These are phyloP conservation scores for Rousettus madagascariensis DNA, from an alignment of 2,797 vertebrate species.

Conservation along the genomic window DNA sequence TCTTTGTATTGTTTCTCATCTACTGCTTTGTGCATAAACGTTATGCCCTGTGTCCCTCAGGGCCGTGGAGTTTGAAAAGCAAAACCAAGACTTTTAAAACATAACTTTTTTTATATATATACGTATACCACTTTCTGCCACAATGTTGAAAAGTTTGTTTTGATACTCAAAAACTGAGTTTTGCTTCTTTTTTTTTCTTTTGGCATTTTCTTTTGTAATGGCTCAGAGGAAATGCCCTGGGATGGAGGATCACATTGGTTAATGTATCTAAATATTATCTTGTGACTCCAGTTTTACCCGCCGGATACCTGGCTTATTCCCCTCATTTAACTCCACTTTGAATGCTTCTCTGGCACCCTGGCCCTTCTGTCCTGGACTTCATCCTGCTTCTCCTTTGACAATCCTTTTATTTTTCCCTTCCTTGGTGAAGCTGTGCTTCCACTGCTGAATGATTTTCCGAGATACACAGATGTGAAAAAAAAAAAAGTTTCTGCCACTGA, in stretches of 20 bases:
- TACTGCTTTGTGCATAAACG: background rate
- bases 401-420: background rate
- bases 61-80: background rate
- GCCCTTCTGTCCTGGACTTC: background rate
- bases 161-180: background rate
- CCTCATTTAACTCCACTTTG: background rate
- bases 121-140: background rate
- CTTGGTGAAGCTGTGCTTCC: background rate
- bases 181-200: background rate
- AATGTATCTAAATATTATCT: background rate
- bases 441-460: background rate
- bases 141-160: background rate
- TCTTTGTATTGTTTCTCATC: background rate
- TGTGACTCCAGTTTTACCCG: background rate
- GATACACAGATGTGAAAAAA: background rate
- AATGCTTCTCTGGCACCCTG: background rate
- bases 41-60: background rate
- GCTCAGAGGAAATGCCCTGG: background rate
- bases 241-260: background rate
- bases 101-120: too few species aligned
- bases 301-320: background rate
- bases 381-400: background rate
- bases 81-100: background rate
- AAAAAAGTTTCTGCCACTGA: background rate
- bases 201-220: background rate